phyloP scores from a whole-genome alignment of 2,888 invertebrate genomes.

The Galerucella pusilla region DNA sequence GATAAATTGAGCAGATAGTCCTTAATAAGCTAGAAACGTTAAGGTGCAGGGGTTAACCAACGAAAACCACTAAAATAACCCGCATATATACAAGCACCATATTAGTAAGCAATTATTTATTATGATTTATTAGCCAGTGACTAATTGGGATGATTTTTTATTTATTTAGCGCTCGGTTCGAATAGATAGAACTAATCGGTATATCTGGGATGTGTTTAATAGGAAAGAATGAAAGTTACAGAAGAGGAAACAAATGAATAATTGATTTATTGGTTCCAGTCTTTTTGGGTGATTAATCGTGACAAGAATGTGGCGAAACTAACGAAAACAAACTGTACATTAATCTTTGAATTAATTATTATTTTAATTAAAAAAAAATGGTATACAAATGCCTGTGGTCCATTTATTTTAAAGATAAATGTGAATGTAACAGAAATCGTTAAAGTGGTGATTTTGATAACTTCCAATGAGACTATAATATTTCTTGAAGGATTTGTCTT shows the following conservation, averaged over 20 bases:
- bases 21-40: constrained; percentile 14
- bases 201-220: constrained; percentile 8
- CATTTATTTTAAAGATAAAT: not conserved
- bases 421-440: not conserved
- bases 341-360: constrained; percentile 2
- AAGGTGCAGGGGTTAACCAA: constrained; percentile 33
- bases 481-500: too few relatives aligned
- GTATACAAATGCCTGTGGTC: not conserved
- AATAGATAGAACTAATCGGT: not conserved
- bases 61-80: constrained; percentile 35
- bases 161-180: not conserved
- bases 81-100: constrained; percentile 28
- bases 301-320: not conserved
- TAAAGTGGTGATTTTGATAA: too few relatives aligned
- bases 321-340: not conserved
- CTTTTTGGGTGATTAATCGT: not conserved
- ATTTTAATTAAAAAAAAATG: not conserved
- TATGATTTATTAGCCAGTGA: constrained; percentile 36
- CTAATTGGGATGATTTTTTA: constrained; percentile 27
- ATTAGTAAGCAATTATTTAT: constrained; percentile 31
- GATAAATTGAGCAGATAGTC: constrained; percentile 14
- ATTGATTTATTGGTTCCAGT: constrained; percentile 13
- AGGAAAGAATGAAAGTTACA: constrained; percentile 22
- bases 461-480: too few relatives aligned
- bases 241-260: constrained; percentile 21